Evolutionary conservation across 2,888 invertebrate species (phyloP).

Genomic region (Acanthopleura granulata): DNA sequence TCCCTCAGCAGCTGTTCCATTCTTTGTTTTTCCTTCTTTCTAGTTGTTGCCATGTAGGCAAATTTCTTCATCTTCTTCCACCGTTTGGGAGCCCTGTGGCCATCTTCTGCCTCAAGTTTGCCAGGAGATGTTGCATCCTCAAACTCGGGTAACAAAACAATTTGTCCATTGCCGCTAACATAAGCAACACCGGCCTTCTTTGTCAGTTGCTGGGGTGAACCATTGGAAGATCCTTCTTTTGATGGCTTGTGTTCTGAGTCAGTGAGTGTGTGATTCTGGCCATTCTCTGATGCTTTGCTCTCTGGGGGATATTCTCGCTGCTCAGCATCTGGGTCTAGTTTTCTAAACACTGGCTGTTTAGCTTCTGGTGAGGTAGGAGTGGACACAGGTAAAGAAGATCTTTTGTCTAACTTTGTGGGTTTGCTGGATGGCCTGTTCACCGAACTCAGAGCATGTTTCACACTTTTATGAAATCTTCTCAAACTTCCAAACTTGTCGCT

Average conservation of each 20-base stretch:
- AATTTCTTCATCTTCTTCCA: constrained; percentile 49
- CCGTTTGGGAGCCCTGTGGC: constrained; percentile 36
- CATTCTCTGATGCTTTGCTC: constrained; percentile 22
- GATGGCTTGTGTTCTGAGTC: neutral
- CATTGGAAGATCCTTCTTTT: neutral
- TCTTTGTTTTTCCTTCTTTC: constrained; percentile 36
- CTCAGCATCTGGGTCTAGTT: constrained; percentile 5
- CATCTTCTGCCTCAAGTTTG: constrained; percentile 25
- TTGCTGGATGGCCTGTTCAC: constrained; percentile 49
- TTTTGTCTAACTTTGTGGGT: constrained; percentile 28
- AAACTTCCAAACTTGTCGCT: constrained; percentile 45
- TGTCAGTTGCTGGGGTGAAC: constrained; percentile 32
- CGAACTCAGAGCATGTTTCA: constrained; percentile 53
- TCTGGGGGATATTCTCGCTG: neutral
- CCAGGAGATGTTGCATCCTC: constrained; percentile 24
- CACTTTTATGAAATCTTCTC: constrained; percentile 49
- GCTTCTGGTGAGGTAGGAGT: neutral
- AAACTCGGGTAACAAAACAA: constrained; percentile 45
- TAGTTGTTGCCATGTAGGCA: constrained; percentile 37
- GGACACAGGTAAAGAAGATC: neutral
- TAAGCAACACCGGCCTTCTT: constrained; percentile 54
- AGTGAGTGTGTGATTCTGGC: constrained; percentile 22
- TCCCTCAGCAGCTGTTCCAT: constrained; percentile 33
- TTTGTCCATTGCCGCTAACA: constrained; percentile 44
- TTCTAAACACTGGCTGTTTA: neutral